Percentiles rank a stretch among this genome's conserved stretches.
Conservation (phyloP, 2,797 vertebrate species). For the Pseudomugil tenellus region DNA sequence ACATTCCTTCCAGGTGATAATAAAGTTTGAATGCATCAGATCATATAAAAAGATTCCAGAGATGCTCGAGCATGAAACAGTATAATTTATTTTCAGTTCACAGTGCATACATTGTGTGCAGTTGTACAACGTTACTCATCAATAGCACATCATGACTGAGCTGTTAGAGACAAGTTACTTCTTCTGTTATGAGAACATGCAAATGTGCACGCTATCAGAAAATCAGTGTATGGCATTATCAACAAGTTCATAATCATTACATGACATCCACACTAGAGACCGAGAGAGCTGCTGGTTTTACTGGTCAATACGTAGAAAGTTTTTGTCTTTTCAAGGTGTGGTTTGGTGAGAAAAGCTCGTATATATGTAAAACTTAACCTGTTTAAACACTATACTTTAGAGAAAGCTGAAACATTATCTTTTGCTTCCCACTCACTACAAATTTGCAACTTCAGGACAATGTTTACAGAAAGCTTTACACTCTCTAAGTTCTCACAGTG, state of each 20-base stretch:
- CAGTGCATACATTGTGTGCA: constrained; percentile 82
- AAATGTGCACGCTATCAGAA: constrained; percentile 56
- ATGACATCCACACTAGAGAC: constrained; percentile 34
- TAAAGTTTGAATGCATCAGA: not conserved
- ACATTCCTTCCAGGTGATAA: not conserved
- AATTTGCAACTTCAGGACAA: constrained; percentile 22
- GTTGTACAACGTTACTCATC: constrained; percentile 70
- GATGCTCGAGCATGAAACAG: constrained; percentile 61
- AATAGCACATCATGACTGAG: constrained; percentile 69
- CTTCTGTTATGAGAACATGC: constrained; percentile 76
- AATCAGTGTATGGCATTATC: constrained; percentile 41
- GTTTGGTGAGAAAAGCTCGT: constrained; percentile 13
- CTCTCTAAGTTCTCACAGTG: not conserved
- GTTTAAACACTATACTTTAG: constrained; percentile 2
- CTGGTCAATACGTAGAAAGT: constrained; percentile 9
- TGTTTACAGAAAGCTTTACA: not conserved
- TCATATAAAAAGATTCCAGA: not conserved
- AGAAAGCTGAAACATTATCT: constrained; percentile 48
- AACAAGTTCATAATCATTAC: constrained; percentile 39
- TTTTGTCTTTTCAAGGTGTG: not conserved
- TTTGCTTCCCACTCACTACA: constrained; percentile 12
- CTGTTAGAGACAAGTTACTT: constrained; percentile 55
- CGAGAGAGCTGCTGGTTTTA: constrained; percentile 21
- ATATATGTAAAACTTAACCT: constrained; percentile 5
- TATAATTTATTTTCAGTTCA: constrained; percentile 82